Conservation (phyloP, 1,140 invertebrate species). For the Drosophila prosaltans region DNA sequence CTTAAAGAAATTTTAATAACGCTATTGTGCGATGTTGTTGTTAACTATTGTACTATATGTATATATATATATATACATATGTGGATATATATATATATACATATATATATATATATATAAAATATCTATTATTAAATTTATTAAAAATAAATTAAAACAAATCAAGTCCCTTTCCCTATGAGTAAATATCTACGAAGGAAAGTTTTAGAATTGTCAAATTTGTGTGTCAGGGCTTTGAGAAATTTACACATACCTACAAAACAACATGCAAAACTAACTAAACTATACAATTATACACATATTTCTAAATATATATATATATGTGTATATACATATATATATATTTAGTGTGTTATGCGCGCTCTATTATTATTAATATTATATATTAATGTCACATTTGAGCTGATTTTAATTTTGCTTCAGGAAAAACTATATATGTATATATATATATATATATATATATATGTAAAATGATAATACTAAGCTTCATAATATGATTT, state of each 20-base stretch:
- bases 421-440: conserved; percentile 44
- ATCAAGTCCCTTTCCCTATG: conserved; percentile 43
- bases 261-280: conserved; percentile 4
- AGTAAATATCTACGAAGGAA: conserved; percentile 31
- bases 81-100: conserved; percentile 14
- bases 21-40: conserved; percentile 83
- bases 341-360: conserved; percentile 39
- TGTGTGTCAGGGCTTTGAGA: conserved; percentile 43
- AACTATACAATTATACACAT: conserved; percentile 12
- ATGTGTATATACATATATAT: conserved; percentile 38
- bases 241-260: conserved; percentile 42
- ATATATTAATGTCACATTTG: conserved; percentile 79
- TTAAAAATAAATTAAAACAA: conserved; percentile 58
- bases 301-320: background rate
- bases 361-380: conserved; percentile 74
- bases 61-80: conserved; percentile 7
- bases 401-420: conserved; percentile 52
- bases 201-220: conserved; percentile 27
- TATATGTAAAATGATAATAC: conserved; percentile 26
- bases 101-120: conserved; percentile 13
- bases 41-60: conserved; percentile 81
- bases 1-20: conserved; percentile 83
- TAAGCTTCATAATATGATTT: background rate
- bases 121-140: conserved; percentile 55
- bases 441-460: conserved; percentile 14